Base-by-base conservation (phyloP, 2,113 vertebrate genomes). In the Labeo catla region DNA sequence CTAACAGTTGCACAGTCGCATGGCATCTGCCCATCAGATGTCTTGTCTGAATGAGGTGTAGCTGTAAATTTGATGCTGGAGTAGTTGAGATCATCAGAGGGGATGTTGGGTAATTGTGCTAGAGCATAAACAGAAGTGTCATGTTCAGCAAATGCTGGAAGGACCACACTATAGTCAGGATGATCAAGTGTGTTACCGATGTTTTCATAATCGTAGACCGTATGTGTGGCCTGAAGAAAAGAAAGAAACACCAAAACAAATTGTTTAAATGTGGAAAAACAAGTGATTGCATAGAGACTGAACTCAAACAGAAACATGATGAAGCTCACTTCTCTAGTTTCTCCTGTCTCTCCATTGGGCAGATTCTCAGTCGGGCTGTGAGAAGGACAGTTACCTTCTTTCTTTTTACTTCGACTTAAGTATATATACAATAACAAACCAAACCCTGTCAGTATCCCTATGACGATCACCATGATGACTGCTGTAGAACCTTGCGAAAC, bases 41-140 rank as follows among this genome's bases (percentile, higher is more conserved):
- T 63, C 59, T 12, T 47, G 21, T 23, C 39, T 63, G 78, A 63
- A 28, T 10, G 39, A 15, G 9, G 72, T n/a, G 39, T 1, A 3
- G 72, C n/a, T 81, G 78, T 3, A 81, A 65, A 65, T 10, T 0
- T 28, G 59, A 81, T 2, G 12, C 57, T 65, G 59, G 78, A 81
- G 61, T 81, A 81, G 8, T 9, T 63, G 39, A 81, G 12, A 28
- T 28, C 1, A 7, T 47, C 39, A 28, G 57, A 81, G 59, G 50
- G 16, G 50, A 7, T 23, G 78, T 13, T 49, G 43, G 72, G 72
- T 47, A 74, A 47, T 23, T 28, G n/a, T 47, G 78, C 59, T 49
- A 81, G 8, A 81, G 78, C 59, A 65, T 81, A 47, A 65, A 65
- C n/a, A 16, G 78, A 28, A n/a, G 21, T 8, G 4, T 81, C 12